phyloP scores from a whole-genome alignment of 2,113 vertebrate genomes.

The Microcebus ravelobensis region DNA sequence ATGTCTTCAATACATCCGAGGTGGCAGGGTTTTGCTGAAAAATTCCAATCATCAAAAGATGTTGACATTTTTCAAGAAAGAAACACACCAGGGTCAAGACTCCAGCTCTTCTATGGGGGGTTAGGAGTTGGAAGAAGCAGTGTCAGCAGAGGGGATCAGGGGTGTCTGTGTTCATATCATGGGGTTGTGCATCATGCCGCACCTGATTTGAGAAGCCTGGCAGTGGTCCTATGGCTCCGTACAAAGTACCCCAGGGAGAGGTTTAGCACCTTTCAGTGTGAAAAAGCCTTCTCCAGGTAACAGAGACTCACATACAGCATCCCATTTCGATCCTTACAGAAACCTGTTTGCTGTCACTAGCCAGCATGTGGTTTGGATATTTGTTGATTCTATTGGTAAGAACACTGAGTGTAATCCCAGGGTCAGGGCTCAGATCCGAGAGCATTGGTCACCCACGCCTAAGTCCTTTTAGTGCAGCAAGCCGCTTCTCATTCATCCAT shows the following conservation, averaged over 20 bases:
- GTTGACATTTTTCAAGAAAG: neutral
- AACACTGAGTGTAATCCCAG: neutral
- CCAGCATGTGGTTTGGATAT: neutral
- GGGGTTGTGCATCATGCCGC: neutral
- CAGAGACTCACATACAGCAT: neutral
- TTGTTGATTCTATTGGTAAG: neutral
- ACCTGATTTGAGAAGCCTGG: neutral
- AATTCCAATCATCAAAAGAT: neutral
- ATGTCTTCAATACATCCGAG: neutral
- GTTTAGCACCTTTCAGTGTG: neutral
- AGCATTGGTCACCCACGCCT: rapidly evolving
- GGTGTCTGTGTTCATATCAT: neutral
- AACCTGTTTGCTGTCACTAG: neutral
- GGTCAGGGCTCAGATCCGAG: neutral
- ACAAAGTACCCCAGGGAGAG: neutral
- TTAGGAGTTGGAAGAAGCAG: neutral
- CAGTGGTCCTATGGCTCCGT: neutral
- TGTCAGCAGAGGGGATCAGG: no score
- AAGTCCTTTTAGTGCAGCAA: rapidly evolving
- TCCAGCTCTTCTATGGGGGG: neutral
- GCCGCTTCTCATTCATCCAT: neutral
- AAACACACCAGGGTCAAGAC: neutral
- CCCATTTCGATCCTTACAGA: neutral
- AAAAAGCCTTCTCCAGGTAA: neutral
- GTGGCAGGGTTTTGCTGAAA: neutral